Evolutionary conservation across 1,140 invertebrate genomes (phyloP), one percentile per base, ranked within the genome.

Genomic region (Dinothrombium tinctorium): DNA sequence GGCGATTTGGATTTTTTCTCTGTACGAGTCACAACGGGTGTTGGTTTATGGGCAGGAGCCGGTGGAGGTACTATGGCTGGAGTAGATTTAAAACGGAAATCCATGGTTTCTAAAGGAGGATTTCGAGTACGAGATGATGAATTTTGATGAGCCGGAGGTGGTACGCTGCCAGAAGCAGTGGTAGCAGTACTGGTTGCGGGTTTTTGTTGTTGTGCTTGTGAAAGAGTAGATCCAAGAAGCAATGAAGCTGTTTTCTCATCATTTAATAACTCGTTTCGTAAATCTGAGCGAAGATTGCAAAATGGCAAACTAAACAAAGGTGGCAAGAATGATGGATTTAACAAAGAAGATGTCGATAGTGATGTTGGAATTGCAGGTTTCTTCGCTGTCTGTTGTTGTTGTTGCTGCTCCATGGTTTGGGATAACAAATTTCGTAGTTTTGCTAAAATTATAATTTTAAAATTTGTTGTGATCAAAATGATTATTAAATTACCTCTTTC

Each of bases 141-240:
- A 33, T 43, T 49, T 20, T 51, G 49, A 32, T 51, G 50, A 24
- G 49, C 49, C 2, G 50, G 47, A 15, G 50, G 50, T 31, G 50
- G 50, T 14, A 40, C 47, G 12, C 20, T 45, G 17, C 17, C 35
- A 12, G 22, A 20, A 28, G 21, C 9, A 14, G 42, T 17, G n/a
- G 19, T 7, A 17, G 42, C 19, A 39, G 14, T 4, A 24, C 2
- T 19, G 6, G 9, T 14, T 11, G 42, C 17, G n/a, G 29, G 29
- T 8, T 8, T 7, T 8, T 32, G 29, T 5, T 32, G 29, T 12
- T 7, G 29, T 7, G 29, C 4, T 14, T 32, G 29, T 4, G 29
- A 32, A 12, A 5, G 29, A 32, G 29, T 14, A 12, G n/a, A 23
- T 4, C 14, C 29, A 19, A 46, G 29, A 7, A 43, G 20, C 11